phyloP scores from a whole-genome alignment of 2,797 vertebrate species.

The Thripadectes ignobilis region DNA sequence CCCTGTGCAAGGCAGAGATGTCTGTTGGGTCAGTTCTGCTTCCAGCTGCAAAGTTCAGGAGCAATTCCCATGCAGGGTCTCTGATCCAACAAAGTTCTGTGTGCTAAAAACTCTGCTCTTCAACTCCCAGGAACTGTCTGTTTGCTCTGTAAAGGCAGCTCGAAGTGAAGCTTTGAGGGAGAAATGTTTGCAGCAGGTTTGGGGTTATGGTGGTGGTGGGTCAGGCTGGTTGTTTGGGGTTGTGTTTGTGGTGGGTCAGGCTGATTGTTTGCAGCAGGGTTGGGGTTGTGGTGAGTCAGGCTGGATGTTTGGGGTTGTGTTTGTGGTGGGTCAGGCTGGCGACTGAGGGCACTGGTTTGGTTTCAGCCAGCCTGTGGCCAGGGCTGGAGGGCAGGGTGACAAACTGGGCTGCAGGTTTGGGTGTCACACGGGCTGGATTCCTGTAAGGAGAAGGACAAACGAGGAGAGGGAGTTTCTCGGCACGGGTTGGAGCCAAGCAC shows the following conservation, averaged over 20 bases:
- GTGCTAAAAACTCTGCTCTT: background rate
- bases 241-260: too few species aligned
- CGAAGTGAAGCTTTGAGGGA: background rate
- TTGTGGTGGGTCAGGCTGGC: too few species aligned
- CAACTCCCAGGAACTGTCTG: background rate
- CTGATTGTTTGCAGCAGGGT: too few species aligned
- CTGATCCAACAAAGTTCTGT: background rate
- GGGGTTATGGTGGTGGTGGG: too few species aligned
- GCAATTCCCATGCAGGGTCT: rapidly evolving
- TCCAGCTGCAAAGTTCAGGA: background rate
- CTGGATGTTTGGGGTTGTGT: too few species aligned
- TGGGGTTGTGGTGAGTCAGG: too few species aligned
- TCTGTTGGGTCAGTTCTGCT: background rate
- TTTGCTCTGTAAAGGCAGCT: background rate
- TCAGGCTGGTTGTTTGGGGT: too few species aligned
- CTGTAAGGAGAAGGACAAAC: background rate
- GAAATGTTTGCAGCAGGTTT: too few species aligned
- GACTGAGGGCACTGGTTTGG: background rate
- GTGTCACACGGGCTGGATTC: background rate
- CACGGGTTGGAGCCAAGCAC: background rate
- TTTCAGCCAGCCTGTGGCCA: background rate
- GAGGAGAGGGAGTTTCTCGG: background rate
- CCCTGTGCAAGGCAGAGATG: background rate
- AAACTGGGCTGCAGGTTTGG: background rate
- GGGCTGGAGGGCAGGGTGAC: background rate